phyloP scores from a whole-genome alignment of 2,113 vertebrate species.

The Grantiella picta region DNA sequence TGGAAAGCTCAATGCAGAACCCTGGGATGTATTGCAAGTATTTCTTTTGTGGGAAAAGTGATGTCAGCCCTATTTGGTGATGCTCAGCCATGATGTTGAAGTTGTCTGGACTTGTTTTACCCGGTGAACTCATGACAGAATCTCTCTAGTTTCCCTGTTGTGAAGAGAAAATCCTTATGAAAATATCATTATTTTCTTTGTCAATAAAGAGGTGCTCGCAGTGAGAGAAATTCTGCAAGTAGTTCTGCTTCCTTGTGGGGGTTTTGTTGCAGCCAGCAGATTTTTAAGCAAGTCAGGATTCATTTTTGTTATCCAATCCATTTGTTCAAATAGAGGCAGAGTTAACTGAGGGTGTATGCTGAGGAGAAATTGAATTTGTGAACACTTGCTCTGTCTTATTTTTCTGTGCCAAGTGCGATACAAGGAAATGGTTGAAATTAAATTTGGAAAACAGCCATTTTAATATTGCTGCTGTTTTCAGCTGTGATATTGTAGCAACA shows the following conservation, averaged over 20 bases:
- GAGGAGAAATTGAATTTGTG: not conserved
- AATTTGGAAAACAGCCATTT: slow-evolving; percentile 5
- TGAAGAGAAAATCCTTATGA: not conserved
- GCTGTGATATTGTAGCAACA: not conserved
- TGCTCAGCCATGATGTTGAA: accelerated
- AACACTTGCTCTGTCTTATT: not conserved
- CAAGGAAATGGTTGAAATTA: not conserved
- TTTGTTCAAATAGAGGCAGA: not conserved
- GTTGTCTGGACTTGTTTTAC: not conserved
- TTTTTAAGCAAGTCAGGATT: not conserved
- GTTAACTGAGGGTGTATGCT: not conserved
- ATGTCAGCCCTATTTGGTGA: not conserved
- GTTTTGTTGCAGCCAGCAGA: not conserved
- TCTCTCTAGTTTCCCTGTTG: not conserved
- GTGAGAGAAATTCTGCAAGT: not conserved
- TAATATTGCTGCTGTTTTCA: not conserved
- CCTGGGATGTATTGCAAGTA: not conserved
- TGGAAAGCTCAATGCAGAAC: not conserved
- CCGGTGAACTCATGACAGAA: accelerated
- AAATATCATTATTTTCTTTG: not conserved
- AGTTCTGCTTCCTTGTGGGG: not conserved
- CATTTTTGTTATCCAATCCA: not conserved
- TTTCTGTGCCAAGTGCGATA: not conserved
- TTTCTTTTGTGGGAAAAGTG: not conserved
- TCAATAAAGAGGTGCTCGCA: not conserved